A percentile compares a stretch with the other conserved stretches of the same genome.
Conservation (phyloP, 2,888 invertebrate genomes). For the Timandra comae region DNA sequence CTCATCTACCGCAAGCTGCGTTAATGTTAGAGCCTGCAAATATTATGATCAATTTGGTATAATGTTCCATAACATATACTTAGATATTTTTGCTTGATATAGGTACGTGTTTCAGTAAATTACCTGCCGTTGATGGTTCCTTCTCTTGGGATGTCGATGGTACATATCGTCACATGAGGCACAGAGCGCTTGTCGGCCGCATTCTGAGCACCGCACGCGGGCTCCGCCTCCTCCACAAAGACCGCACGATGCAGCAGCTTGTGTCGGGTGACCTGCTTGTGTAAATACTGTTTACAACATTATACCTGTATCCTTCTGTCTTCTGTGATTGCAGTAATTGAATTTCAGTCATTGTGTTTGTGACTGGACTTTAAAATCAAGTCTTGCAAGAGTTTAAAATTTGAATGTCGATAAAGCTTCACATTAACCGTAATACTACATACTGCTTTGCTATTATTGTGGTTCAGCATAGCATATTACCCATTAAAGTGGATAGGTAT, state of each 20-base stretch:
- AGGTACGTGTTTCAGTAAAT: background rate
- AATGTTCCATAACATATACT: background rate
- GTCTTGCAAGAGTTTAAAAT: too few relatives aligned
- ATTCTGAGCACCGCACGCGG: conserved; percentile 88
- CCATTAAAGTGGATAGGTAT: too few relatives aligned
- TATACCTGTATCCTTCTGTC: too few relatives aligned
- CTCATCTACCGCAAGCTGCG: conserved; percentile 52
- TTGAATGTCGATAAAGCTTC: too few relatives aligned
- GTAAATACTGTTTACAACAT: too few relatives aligned
- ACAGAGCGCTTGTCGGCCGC: conserved; percentile 89
- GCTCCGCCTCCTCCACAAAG: conserved; percentile 90
- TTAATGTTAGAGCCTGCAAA: conserved; percentile 49
- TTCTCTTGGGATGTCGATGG: conserved; percentile 93
- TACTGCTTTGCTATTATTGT: too few relatives aligned
- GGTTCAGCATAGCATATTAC: too few relatives aligned
- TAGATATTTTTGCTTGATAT: background rate
- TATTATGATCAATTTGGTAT: background rate
- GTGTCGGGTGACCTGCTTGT: conserved; percentile 71
- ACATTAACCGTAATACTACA: too few relatives aligned
- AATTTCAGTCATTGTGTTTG: too few relatives aligned
- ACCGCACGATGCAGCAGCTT: conserved; percentile 81
- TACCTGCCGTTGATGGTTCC: conserved; percentile 87
- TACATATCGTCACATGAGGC: conserved; percentile 96
- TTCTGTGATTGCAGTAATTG: too few relatives aligned
- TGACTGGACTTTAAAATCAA: too few relatives aligned